Conservation (phyloP, 2,797 vertebrate species). For the Gymnodraco acuticeps region DNA sequence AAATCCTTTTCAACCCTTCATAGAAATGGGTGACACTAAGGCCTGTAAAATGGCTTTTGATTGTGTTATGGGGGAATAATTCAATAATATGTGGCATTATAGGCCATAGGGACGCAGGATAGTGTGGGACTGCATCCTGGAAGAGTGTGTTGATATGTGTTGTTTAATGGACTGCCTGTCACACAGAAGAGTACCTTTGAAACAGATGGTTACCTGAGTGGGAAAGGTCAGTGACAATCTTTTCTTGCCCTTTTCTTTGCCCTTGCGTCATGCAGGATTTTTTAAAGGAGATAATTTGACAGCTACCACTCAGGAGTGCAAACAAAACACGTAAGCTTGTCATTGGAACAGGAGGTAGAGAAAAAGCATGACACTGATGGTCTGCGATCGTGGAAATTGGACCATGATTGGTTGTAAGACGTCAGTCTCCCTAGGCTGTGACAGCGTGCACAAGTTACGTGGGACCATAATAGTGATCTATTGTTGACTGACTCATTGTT, state of each 20-base stretch:
- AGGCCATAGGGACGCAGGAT: slow-evolving; percentile 2
- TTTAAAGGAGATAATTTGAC: slow-evolving; percentile 27
- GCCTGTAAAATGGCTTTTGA: neutral
- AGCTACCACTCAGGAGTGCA: slow-evolving; percentile 33
- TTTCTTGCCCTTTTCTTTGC: slow-evolving; percentile 39
- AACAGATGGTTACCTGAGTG: slow-evolving; percentile 54
- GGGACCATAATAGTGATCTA: slow-evolving; percentile 31
- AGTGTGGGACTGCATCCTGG: neutral
- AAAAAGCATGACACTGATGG: slow-evolving; percentile 46
- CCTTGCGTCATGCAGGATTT: slow-evolving; percentile 28
- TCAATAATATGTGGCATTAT: slow-evolving; percentile 20
- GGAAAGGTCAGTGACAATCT: slow-evolving; percentile 54
- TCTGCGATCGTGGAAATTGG: slow-evolving; percentile 54
- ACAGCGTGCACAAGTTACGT: slow-evolving; percentile 31
- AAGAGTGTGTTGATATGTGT: slow-evolving; percentile 19
- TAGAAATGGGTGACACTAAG: neutral
- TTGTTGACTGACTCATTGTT: slow-evolving; percentile 50
- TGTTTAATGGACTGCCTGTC: slow-evolving; percentile 47
- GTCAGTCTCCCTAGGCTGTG: slow-evolving; percentile 15
- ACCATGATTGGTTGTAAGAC: slow-evolving; percentile 52
- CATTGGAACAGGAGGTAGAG: slow-evolving; percentile 25
- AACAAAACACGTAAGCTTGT: slow-evolving; percentile 44
- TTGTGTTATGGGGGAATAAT: neutral
- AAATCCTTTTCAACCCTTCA: neutral
- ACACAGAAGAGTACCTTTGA: slow-evolving; percentile 40